Conservation (phyloP, 2,113 vertebrate species). For the Camarhynchus parvulus region DNA sequence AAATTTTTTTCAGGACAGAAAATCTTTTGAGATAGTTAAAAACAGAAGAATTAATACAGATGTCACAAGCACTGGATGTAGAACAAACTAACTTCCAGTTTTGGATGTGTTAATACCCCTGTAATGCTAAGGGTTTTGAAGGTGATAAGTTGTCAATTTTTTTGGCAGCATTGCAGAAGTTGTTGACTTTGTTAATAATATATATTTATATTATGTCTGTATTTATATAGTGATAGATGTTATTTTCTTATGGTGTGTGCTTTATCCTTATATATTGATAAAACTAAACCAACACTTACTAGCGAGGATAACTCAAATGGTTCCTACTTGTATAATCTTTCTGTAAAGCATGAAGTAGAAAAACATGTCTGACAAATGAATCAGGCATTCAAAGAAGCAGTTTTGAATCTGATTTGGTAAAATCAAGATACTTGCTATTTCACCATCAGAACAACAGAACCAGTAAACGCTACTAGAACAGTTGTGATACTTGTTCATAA, state of each 20-base stretch:
- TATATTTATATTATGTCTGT: not conserved
- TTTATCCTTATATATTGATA: not conserved
- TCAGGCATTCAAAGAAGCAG: not conserved
- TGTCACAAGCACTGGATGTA: not conserved
- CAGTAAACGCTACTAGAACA: not conserved
- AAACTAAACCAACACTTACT: not conserved
- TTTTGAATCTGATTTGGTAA: not conserved
- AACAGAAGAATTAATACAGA: not conserved
- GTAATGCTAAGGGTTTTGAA: not conserved
- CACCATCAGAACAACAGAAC: not conserved
- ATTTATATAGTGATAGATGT: not conserved
- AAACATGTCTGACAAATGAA: not conserved
- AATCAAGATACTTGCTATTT: not conserved
- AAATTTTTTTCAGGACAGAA: not conserved
- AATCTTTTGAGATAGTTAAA: not conserved
- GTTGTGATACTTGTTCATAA: not conserved
- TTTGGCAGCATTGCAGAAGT: not conserved
- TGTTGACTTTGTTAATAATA: not conserved
- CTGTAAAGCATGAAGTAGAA: not conserved
- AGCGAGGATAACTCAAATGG: not conserved
- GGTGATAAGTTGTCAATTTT: not conserved
- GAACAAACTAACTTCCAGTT: not conserved
- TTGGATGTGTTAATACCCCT: not conserved
- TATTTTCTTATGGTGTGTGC: not conserved
- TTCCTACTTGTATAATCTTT: not conserved